These are phyloP conservation scores for Atrichornis clamosus DNA, from an alignment of 2,113 vertebrate genomes.

Conservation along the genomic window DNA sequence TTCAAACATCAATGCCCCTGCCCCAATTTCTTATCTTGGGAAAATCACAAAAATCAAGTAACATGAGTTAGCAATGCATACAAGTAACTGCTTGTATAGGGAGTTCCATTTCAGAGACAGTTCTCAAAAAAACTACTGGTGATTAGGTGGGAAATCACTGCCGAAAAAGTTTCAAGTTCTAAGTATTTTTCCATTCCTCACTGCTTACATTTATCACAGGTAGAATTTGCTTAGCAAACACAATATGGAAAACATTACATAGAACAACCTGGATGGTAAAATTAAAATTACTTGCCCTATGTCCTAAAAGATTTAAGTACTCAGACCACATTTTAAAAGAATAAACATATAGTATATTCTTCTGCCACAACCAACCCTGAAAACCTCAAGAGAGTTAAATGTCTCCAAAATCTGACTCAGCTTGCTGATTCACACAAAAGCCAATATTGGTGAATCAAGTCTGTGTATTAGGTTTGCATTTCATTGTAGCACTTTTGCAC, in stretches of 20 bases:
- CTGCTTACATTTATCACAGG: neutral
- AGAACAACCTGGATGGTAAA: neutral
- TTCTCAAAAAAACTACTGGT: neutral
- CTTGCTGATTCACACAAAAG: neutral
- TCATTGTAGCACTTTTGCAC: neutral
- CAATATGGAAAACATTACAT: neutral
- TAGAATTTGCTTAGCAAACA: neutral
- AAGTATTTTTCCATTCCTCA: neutral
- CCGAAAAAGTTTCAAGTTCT: neutral
- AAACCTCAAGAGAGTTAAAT: neutral
- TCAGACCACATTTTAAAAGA: neutral
- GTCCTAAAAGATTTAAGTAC: neutral
- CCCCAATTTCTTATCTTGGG: neutral
- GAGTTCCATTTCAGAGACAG: neutral
- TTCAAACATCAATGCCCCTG: neutral
- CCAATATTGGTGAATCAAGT: neutral
- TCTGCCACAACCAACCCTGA: neutral
- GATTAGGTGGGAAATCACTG: neutral
- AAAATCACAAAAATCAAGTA: constrained; percentile 14
- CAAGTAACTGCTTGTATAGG: neutral
- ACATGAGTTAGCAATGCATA: neutral
- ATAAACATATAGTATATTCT: neutral
- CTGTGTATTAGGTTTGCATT: neutral
- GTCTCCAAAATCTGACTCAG: neutral
- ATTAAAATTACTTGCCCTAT: neutral